Evolutionary conservation across 1,140 invertebrate genomes (phyloP).

Genomic region (Dermatophagoides farinae): DNA sequence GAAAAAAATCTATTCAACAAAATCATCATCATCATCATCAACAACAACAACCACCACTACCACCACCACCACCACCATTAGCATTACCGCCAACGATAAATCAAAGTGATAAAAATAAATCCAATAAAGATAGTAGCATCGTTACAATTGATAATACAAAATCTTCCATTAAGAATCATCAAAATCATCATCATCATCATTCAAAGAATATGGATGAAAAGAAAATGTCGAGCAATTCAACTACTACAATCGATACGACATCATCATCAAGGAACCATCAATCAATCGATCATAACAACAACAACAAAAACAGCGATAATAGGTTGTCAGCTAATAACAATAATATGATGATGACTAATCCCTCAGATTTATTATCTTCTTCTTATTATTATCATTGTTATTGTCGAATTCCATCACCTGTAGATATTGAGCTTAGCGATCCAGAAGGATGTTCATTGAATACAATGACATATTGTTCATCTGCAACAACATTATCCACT

Average conservation of each 20-base stretch:
- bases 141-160: no score
- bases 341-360: neutral
- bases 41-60: neutral
- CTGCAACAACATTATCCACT: neutral
- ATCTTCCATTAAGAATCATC: no score
- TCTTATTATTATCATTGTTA: no score
- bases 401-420: constrained; percentile 17
- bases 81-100: neutral
- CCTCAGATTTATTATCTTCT: no score
- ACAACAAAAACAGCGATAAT: neutral
- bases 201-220: neutral
- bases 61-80: neutral
- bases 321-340: neutral
- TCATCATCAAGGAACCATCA: no score
- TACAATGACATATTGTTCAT: neutral
- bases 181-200: neutral
- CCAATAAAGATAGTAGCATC: neutral
- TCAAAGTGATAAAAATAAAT: neutral
- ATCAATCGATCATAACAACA: neutral
- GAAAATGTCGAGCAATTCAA: neutral
- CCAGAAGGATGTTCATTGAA: constrained; percentile 19
- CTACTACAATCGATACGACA: no score
- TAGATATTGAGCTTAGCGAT: constrained; percentile 19
- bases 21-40: neutral
- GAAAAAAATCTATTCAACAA: neutral